phyloP scores from a whole-genome alignment of 92 coral and sea anemone species.

The Bergia puertoricense region DNA sequence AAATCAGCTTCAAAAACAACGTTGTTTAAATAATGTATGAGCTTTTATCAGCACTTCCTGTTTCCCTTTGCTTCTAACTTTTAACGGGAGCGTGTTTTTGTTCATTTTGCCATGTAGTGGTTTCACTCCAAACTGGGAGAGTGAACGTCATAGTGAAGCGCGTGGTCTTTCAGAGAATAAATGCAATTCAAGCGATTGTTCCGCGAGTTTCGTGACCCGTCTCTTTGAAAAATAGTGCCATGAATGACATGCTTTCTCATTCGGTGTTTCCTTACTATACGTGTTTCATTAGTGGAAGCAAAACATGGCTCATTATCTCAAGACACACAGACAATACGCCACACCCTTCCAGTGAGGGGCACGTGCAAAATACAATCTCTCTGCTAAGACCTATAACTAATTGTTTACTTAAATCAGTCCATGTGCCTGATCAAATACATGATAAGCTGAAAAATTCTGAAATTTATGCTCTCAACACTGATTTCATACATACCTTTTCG shows the following conservation, averaged over 20 bases:
- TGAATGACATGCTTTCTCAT: conserved; percentile 46
- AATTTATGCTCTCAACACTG: background rate
- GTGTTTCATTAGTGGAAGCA: conserved; percentile 60
- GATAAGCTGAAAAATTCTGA: conserved; percentile 17
- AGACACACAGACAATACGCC: conserved; percentile 69
- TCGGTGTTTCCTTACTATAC: conserved; percentile 45
- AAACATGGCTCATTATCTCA: conserved; percentile 65
- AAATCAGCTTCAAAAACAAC: background rate
- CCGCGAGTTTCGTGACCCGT: conserved; percentile 30
- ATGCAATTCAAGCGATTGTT: background rate
- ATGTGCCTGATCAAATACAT: conserved; percentile 54
- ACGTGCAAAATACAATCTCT: conserved; percentile 82
- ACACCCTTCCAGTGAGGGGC: conserved; percentile 80
- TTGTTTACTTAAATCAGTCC: conserved; percentile 71
- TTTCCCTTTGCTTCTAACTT: background rate
- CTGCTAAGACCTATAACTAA: conserved; percentile 55
- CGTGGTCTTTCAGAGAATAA: background rate
- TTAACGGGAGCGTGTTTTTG: background rate
- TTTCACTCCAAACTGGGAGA: background rate
- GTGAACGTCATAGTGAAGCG: background rate
- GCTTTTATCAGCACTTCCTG: background rate
- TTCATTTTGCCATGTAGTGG: conserved; percentile 12
- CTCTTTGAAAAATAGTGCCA: conserved; percentile 15
- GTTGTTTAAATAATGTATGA: conserved; percentile 38
- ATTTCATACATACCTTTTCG: background rate